Percentiles rank a stretch among this genome's conserved stretches.
phyloP scores from a whole-genome alignment of 2,888 invertebrate species.

The Koerneria pararmatus region DNA sequence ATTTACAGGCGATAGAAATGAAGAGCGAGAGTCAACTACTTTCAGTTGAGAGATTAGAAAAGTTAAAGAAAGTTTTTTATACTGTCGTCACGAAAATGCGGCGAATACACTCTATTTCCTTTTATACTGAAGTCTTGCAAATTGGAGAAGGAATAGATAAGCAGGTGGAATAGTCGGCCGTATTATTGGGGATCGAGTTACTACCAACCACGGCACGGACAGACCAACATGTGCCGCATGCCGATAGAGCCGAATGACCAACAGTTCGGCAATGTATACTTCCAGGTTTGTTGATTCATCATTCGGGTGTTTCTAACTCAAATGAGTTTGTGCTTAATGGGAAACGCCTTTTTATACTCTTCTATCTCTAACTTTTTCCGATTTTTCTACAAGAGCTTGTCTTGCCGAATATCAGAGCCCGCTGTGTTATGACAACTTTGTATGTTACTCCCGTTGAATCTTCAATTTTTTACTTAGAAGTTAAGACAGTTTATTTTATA shows the following conservation, averaged over 20 bases:
- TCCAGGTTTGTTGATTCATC: conserved; percentile 46
- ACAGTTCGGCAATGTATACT: conserved; percentile 54
- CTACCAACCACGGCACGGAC: conserved; percentile 41
- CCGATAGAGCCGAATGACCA: conserved; percentile 50
- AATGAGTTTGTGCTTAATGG: too few relatives aligned
- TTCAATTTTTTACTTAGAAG: too few relatives aligned
- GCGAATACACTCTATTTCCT: background rate
- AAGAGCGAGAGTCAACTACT: too few relatives aligned
- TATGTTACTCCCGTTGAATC: too few relatives aligned
- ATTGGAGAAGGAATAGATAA: conserved; percentile 19
- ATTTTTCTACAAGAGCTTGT: background rate
- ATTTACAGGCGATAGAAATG: too few relatives aligned
- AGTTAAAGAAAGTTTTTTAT: too few relatives aligned
- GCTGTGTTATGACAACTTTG: background rate
- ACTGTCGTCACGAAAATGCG: background rate
- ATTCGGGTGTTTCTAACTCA: too few relatives aligned
- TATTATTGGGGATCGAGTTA: conserved; percentile 56
- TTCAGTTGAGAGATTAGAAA: too few relatives aligned
- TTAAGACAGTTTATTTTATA: too few relatives aligned
- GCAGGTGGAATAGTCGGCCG: conserved; percentile 50
- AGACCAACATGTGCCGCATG: conserved; percentile 54
- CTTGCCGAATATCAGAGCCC: background rate
- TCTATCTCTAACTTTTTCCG: background rate
- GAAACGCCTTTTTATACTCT: too few relatives aligned
- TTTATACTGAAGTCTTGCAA: background rate